Base-by-base conservation (phyloP, 1,140 invertebrate genomes). In the Nasonia vitripennis region DNA sequence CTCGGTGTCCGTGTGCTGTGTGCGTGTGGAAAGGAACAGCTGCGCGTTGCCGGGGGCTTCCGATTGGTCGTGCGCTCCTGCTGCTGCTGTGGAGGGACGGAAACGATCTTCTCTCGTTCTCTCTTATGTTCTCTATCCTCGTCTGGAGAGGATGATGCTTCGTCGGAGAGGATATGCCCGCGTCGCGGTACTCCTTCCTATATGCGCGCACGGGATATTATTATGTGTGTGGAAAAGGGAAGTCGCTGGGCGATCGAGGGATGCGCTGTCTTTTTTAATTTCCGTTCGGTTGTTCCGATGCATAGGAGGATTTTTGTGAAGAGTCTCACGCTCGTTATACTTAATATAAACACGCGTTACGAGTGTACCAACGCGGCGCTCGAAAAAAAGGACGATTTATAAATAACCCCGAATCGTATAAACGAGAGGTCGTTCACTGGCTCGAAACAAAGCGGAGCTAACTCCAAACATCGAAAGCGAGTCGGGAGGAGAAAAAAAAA, bases 61-160 rank as follows among this genome's bases (percentile, higher is more conserved):
- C 48, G 4, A 82, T 75, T 75, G 73, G 73, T 75, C 51, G 51
- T 77, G 2, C 14, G 34, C 71, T 34, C 9, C 70, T 73, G 79
- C 71, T 45, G 20, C 74, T 31, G 45, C 14, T 20, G 10, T 5
- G 45, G 62, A 81, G 34, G n/a, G 41, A 79, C 55, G 75, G 75
- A 78, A 84, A 80, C 48, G 62, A 74, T 79, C 75, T 45, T 45
- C 41, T 45, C 41, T 68, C 23, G 48, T 78, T 55, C 75, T 31
- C 75, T 31, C 17, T 6, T 37, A 45, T 41, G 37, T 37, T 37
- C 34, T 71, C 70, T 20, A 34, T 62, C 70, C 70, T 73, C 41
- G 10, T 77, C 34, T 45, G 27, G 70, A 17, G 10, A 14, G 11
- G 70, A 73, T 31, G 70, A 73, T 73, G 70, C 70, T 73, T 73